A percentile compares a stretch with the other conserved stretches of the same genome.
These are phyloP conservation scores for Pongo pygmaeus DNA, from an alignment of 2,113 vertebrate species.

Conservation along the genomic window DNA sequence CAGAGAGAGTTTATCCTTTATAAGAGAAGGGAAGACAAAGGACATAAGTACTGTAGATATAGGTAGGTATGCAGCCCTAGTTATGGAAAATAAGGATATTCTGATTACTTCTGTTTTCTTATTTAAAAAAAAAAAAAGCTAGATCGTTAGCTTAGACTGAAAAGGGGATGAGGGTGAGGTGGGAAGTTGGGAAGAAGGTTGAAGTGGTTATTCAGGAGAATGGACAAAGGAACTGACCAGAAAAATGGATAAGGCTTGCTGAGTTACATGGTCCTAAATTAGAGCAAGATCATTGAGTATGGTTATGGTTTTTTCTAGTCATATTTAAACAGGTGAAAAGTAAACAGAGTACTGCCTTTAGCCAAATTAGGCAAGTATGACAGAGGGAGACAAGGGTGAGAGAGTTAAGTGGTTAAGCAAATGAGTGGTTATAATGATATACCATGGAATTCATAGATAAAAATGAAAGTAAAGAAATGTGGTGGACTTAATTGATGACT, in stretches of 20 bases:
- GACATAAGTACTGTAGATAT: not conserved
- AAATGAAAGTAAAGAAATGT: not conserved
- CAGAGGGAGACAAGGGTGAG: not conserved
- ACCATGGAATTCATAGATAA: not conserved
- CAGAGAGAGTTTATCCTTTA: not conserved
- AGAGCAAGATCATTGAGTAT: not conserved
- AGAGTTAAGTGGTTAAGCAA: not conserved
- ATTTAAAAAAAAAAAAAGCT: not conserved
- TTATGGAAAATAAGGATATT: not conserved
- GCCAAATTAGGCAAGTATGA: too few species aligned
- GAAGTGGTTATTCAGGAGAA: not conserved
- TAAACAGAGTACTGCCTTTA: not conserved
- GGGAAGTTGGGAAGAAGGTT: not conserved
- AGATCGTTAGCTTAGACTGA: not conserved
- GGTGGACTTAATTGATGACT: not conserved
- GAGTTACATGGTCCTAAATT: too few species aligned
- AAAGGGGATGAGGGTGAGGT: not conserved
- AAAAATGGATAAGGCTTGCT: not conserved
- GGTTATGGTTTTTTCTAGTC: not conserved
- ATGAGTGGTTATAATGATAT: not conserved
- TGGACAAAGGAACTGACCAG: not conserved
- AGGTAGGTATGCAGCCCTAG: not conserved
- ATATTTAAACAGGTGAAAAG: not conserved
- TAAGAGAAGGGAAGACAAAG: not conserved
- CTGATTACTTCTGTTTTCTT: not conserved